phyloP scores from a whole-genome alignment of 2,113 vertebrate species.

The Trichomycterus rosablanca region DNA sequence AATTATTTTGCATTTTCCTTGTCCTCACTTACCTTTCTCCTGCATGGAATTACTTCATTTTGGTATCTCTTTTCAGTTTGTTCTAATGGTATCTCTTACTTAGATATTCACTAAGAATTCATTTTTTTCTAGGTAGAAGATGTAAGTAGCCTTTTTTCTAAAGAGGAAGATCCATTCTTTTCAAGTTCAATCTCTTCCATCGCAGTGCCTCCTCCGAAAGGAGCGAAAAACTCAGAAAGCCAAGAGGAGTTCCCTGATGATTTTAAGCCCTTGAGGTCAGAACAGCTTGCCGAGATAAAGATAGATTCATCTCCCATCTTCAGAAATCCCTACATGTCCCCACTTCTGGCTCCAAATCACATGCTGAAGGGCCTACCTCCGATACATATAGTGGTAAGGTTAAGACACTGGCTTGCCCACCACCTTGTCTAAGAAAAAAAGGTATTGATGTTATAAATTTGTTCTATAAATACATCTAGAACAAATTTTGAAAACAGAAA shows the following conservation, averaged over 20 bases:
- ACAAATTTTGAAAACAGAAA: too few species aligned
- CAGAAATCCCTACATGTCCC: conserved; percentile 80
- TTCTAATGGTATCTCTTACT: not conserved
- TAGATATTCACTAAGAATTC: too few species aligned
- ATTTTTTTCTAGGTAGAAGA: not conserved
- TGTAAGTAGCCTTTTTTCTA: conserved; percentile 41
- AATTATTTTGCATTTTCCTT: too few species aligned
- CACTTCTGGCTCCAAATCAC: conserved; percentile 72
- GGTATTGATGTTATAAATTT: too few species aligned
- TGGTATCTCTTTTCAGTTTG: too few species aligned
- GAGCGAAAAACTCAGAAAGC: conserved; percentile 41
- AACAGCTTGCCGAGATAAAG: conserved; percentile 63
- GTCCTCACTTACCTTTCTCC: too few species aligned
- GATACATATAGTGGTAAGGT: conserved; percentile 71
- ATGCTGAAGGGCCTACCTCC: conserved; percentile 68
- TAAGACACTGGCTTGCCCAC: not conserved
- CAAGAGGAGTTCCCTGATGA: conserved; percentile 68
- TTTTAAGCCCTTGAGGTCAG: conserved; percentile 76
- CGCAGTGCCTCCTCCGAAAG: conserved; percentile 46
- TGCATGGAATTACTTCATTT: too few species aligned
- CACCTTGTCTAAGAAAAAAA: too few species aligned
- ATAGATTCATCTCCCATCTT: conserved; percentile 69
- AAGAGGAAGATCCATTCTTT: conserved; percentile 53
- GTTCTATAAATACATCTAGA: too few species aligned
- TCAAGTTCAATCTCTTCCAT: conserved; percentile 39